Conservation (phyloP, 2,888 invertebrate species). For the Macrosiphum euphorbiae region DNA sequence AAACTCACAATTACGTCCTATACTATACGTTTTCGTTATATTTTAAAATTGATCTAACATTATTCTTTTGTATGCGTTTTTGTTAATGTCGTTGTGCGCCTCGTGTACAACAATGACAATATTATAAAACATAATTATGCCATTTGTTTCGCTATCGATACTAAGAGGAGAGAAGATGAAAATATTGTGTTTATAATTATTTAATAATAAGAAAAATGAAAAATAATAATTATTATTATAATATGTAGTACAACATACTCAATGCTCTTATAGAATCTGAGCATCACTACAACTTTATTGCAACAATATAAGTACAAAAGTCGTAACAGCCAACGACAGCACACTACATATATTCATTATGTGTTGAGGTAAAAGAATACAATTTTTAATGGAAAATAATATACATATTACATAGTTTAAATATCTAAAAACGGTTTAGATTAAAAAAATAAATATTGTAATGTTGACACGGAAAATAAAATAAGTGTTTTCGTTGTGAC, state of each 20-base stretch:
- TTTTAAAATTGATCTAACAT: slow-evolving; percentile 32
- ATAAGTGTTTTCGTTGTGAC: neutral
- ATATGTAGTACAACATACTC: slow-evolving; percentile 3
- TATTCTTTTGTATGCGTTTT: slow-evolving; percentile 3
- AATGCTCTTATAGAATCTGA: slow-evolving; percentile 20
- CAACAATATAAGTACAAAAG: slow-evolving; percentile 54
- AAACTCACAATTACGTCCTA: neutral
- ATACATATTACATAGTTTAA: neutral
- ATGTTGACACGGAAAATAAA: slow-evolving; percentile 10
- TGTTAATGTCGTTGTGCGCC: neutral
- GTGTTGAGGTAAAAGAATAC: slow-evolving; percentile 22
- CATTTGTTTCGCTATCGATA: neutral
- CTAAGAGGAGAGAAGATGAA: neutral
- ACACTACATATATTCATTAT: slow-evolving; percentile 11
- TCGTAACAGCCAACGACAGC: slow-evolving; percentile 42
- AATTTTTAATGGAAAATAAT: slow-evolving; percentile 51
- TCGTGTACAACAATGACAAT: neutral
- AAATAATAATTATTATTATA: neutral
- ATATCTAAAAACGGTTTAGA: slow-evolving; percentile 44
- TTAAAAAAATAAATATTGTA: slow-evolving; percentile 57
- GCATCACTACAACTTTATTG: slow-evolving; percentile 43
- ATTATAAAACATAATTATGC: neutral
- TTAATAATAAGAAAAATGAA: slow-evolving; percentile 1
- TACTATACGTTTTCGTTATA: slow-evolving; percentile 35
- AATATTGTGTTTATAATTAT: neutral